Base-by-base conservation (phyloP, 2,888 invertebrate species). In the Lasioglossum leucozonium region DNA sequence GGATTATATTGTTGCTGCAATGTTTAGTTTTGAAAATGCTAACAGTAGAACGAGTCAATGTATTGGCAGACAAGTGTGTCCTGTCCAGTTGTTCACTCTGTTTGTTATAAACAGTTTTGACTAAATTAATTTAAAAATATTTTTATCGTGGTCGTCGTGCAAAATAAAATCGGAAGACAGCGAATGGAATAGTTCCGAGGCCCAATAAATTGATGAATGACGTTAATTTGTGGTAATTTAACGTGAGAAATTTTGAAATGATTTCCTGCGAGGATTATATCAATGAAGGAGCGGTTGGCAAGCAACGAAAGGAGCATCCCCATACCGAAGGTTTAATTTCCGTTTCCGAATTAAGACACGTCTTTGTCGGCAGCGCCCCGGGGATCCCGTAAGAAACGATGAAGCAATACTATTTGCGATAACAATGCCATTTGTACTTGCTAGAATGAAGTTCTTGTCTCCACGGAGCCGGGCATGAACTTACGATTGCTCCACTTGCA, bases 401-500 rank as follows among this genome's bases (percentile, higher is more conserved):
- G 16, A 47, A 72, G 40, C 51, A 77, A 73, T 73, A 37, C 22
- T 44, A 58, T 73, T 34, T 62, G 40, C 47, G 37, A 51, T 37
- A 67, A 67, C 67, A 67, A 67, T 67, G 34, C 67, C 67, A 67
- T 67, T 67, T 67, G 37, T 67, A 67, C 37, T 22, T 34, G 37
- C 22, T 18, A 37, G 37, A 37, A 67, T 67, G 67, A 67, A 67
- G 67, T 67, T 67, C 67, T 67, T 67, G 67, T 67, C 67, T 67
- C 67, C 67, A 22, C 34, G 37, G 67, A 65, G 34, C 34, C 65
- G 34, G 65, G 65, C 16, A 67, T 67, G 67, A 67, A 67, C 67
- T 67, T 67, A 67, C 67, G 67, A 67, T 67, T 67, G 67, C 67
- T 67, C 67, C 22, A 67, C 67, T 67, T 37, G 67, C 67, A 37